Evolutionary conservation across 2,888 invertebrate genomes (phyloP), one percentile per base, ranked within the genome.

Genomic region (Rapana venosa): DNA sequence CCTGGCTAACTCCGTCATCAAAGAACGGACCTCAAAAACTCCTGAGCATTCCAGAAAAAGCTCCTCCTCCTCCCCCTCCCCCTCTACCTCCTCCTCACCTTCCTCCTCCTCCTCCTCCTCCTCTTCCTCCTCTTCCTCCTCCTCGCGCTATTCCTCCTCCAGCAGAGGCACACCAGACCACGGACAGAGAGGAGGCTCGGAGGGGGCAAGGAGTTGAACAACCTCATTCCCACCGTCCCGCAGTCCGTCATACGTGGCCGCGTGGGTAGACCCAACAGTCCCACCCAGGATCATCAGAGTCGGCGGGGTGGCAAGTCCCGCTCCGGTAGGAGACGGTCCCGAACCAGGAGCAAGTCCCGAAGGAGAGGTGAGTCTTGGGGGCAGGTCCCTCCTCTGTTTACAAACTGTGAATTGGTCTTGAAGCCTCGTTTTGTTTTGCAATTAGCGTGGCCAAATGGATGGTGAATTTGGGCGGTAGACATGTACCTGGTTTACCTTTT

Each of bases 1-100:
- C 56, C 87, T 90, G 26, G 79, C 88, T n/a, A 90, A 91, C 47
- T 81, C 90, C 26, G 88, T 79, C 84, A 85, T 81, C 79, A 32
- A 70, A 66, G 84, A 70, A 74, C 70, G 32, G 79, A 81, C 22
- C 56, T 74, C 61, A 22, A 35, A 6, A 58, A 32, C 30, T 11
- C 89, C 35, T 17, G 66, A 26, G 6, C 79, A 26, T 32, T 79
- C 32, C 79, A 47, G 47, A 35, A 77, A 88, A 13, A 30, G 81
- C 8, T 17, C 32, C 81, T 83, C 81, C 81, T 83, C 81, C 22
- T 81, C 79, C 32, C 20, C 47, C 15, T 61, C 81, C 13, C 30
- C 81, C 58, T 32, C 81, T 26, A 30, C 79, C 26, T 61, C 81
- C 35, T 61, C 88, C 4, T 15, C 66, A 22, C 32, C 88, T 4